These are phyloP conservation scores for Sceloporus undulatus DNA, from an alignment of 2,113 vertebrate species.

Conservation along the genomic window DNA sequence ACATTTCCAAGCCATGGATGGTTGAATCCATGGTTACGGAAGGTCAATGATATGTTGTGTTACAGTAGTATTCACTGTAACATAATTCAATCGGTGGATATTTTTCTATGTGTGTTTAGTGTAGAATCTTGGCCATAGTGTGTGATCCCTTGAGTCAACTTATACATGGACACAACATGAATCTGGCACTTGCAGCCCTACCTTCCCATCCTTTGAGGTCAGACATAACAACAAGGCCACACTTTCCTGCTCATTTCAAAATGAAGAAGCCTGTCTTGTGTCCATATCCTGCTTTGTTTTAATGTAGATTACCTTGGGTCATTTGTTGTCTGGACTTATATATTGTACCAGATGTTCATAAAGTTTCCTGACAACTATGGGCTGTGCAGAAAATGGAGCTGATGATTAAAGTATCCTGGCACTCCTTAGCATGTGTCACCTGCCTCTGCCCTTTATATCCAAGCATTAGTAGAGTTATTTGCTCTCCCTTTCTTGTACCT, in stretches of 20 bases:
- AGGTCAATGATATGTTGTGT: too few relatives aligned
- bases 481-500: constrained; percentile 41
- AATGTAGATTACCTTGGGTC: not conserved
- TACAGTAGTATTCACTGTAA: too few relatives aligned
- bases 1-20: too few relatives aligned
- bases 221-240: not conserved
- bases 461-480: constrained; percentile 54
- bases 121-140: too few relatives aligned
- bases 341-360: not conserved
- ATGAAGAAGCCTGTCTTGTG: not conserved
- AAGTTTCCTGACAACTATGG: not conserved
- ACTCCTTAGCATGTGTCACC: constrained; percentile 39
- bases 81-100: too few relatives aligned
- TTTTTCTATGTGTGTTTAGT: too few relatives aligned
- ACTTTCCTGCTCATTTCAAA: not conserved
- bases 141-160: too few relatives aligned
- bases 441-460: constrained; percentile 45
- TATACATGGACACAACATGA: too few relatives aligned
- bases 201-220: not conserved
- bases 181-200: too few relatives aligned
- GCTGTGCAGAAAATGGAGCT: not conserved
- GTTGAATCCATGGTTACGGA: too few relatives aligned
- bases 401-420: not conserved
- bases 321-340: not conserved
- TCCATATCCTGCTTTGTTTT: not conserved